These are phyloP conservation scores for Chelonoidis abingdonii DNA, from an alignment of 2,113 vertebrate genomes.

Conservation along the genomic window DNA sequence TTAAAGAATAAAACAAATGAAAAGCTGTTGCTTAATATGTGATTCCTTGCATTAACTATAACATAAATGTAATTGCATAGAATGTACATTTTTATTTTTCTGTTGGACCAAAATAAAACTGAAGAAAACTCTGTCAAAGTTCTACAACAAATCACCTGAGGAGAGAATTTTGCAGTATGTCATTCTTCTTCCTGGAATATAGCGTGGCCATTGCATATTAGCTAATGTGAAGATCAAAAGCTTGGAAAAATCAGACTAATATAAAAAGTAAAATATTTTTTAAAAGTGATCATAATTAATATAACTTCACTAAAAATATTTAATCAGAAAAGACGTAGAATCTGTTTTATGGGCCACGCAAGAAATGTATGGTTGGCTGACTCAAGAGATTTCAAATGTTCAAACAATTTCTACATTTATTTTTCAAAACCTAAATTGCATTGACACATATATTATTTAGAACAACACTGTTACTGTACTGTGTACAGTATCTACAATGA, in stretches of 20 bases:
- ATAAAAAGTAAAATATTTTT: background rate
- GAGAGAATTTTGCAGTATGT: background rate
- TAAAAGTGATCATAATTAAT: background rate
- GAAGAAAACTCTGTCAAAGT: background rate
- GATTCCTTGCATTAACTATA: background rate
- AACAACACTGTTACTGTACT: conserved; percentile 39
- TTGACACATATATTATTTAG: conserved; percentile 59
- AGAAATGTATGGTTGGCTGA: conserved; percentile 2
- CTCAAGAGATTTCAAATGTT: conserved; percentile 20
- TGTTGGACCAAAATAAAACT: background rate
- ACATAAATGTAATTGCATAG: conserved; percentile 1
- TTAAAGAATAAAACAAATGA: background rate
- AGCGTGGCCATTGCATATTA: background rate
- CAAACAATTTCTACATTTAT: conserved; percentile 47
- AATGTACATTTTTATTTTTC: conserved; percentile 9
- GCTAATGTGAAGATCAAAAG: background rate
- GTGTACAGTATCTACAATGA: background rate
- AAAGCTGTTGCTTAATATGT: background rate
- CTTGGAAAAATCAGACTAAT: conserved; percentile 10
- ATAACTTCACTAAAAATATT: conserved; percentile 30
- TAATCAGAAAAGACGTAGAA: conserved; percentile 23
- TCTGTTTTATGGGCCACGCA: background rate
- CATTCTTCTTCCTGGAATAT: conserved; percentile 11
- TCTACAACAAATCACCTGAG: background rate
- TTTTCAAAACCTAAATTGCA: conserved; percentile 30